Evolutionary conservation across 2,888 invertebrate genomes (phyloP).

Genomic region (Cantharis flavilabris): DNA sequence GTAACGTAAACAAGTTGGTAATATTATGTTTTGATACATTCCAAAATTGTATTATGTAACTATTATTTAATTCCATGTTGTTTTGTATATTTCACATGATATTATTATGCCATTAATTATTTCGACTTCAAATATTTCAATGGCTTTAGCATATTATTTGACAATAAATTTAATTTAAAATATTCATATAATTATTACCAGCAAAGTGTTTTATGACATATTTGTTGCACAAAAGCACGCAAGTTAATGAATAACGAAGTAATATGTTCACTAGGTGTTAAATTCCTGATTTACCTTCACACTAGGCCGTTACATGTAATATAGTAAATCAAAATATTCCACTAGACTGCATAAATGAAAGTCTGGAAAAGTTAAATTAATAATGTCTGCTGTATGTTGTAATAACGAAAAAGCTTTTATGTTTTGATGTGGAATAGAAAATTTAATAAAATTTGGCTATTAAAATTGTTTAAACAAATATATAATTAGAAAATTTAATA

Average conservation of each 20-base stretch:
- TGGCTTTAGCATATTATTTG: background rate
- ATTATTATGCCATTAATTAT: background rate
- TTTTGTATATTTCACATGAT: background rate
- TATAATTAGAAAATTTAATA: background rate
- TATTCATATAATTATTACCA: background rate
- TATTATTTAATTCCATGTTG: background rate
- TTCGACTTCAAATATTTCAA: background rate
- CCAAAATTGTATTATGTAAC: background rate
- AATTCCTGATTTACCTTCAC: constrained; percentile 21
- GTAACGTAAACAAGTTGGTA: background rate
- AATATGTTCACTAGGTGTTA: constrained; percentile 33
- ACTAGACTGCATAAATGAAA: background rate
- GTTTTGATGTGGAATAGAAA: background rate
- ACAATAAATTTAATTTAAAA: background rate
- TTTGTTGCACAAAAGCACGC: constrained; percentile 21
- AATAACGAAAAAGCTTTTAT: background rate
- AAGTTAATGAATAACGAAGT: constrained; percentile 35
- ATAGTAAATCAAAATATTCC: background rate
- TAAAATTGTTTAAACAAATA: background rate
- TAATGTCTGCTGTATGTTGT: background rate
- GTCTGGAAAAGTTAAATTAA: background rate
- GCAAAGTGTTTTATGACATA: background rate
- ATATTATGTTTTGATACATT: background rate
- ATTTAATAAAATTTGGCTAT: background rate
- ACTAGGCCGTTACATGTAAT: background rate